A percentile compares a stretch with the other conserved stretches of the same genome.
These are phyloP conservation scores for Mesorhabditis spiculigera DNA, from an alignment of 2,888 invertebrate genomes.

Conservation along the genomic window DNA sequence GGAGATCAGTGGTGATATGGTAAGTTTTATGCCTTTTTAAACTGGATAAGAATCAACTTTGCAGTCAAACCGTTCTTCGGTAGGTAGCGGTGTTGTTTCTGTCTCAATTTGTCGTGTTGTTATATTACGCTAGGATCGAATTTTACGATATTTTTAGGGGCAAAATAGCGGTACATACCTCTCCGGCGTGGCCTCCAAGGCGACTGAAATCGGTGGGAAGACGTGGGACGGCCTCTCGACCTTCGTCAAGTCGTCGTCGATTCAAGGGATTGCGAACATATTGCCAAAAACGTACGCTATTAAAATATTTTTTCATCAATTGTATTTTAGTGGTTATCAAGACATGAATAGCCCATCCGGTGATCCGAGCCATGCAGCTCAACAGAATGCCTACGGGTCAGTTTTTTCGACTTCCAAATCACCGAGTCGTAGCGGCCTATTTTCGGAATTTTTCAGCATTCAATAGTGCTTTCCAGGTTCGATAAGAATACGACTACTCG, in stretches of 20 bases:
- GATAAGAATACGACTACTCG: no score
- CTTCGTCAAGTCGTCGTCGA: constrained; percentile 57
- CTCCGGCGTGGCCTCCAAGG: constrained; percentile 42
- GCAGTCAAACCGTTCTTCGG: no score
- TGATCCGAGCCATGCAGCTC: background rate
- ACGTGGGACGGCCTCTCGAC: constrained; percentile 48
- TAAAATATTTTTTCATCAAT: background rate
- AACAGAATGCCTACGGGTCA: background rate
- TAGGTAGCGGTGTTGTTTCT: no score
- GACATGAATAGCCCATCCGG: constrained; percentile 31
- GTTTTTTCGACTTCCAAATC: background rate
- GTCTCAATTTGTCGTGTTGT: no score
- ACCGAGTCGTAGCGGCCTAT: background rate
- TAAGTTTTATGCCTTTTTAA: constrained; percentile 5
- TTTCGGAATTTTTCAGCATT: no score
- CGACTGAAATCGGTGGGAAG: constrained; percentile 49
- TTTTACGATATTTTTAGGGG: constrained; percentile 17
- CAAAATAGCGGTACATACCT: constrained; percentile 34
- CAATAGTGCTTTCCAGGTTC: no score
- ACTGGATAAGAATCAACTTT: no score
- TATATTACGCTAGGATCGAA: no score
- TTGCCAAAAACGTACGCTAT: constrained; percentile 19
- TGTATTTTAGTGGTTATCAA: constrained; percentile 44
- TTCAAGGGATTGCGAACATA: constrained; percentile 42
- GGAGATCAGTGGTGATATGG: constrained; percentile 41